Evolutionary conservation across 1,140 invertebrate species (phyloP), one percentile per base, ranked within the genome.

Genomic region (Pachyrhynchus sulphureomaculatus): DNA sequence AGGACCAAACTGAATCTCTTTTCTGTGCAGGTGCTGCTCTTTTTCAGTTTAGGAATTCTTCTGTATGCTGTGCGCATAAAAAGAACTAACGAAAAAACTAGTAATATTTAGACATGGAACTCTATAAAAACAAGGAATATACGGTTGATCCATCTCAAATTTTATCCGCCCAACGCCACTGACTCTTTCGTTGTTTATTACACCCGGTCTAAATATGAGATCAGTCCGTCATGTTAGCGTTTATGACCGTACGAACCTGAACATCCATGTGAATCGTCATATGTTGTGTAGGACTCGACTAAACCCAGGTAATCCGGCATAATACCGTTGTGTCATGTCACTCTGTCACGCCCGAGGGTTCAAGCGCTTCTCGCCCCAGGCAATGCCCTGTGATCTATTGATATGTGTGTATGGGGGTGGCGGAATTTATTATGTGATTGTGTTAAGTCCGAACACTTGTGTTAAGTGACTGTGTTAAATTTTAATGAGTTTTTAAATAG

Each of bases 291-390:
- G 67, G 72, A 65, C 69, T 65, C 61, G 59, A 68, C 66, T 74
- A 70, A 74, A 59, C 71, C 68, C 51, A 51, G 62, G 69, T 72
- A 74, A 74, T 74, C 72, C 71, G 59, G 54, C 57, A 66, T 74
- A 70, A 74, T 74, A 71, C 69, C 62, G 68, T 74, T 72, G 71
- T 72, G 72, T 71, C 72, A 72, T 74, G 72, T 74, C 72, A 74
- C 70, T 74, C 72, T 74, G 72, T 74, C 72, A 74, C 66, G 59
- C 64, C 51, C 39, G 64, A 57, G 66, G 68, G 66, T 58, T 65
- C 67, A 65, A 58, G 67, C 17, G 61, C 37, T 36, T 42, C 26
- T 42, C 10, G 49, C 34, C 45, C 47, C 52, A 20, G 18, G 13
- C 8, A 34, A 6, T 29, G 26, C 12, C 33, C 34, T 13, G 4